Base-by-base conservation (phyloP, 2,888 invertebrate genomes). In the Xanthorhoe spadicearia region DNA sequence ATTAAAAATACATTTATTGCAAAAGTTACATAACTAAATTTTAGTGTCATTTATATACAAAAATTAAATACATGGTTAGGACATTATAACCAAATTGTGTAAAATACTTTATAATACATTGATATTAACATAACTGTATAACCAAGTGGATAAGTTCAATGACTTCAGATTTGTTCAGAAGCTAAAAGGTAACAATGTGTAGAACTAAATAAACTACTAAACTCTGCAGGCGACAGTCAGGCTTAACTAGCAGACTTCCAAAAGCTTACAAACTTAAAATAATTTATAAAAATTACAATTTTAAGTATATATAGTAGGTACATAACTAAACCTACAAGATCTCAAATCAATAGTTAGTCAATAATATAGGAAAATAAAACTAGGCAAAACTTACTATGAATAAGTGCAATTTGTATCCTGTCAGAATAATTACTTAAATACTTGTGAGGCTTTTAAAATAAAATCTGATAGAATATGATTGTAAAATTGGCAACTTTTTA, bases 1-100 rank as follows among this genome's bases (percentile, higher is more conserved):
- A 93, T 87, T 93, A 92, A 93, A 92, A 93, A 93, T 92, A 92
- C 92, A 87, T 93, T 92, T 91, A 92, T 92, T 92, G 92, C 90
- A 87, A 90, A 91, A 89, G 83, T 86, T 91, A 89, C 87, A 87
- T 88, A 87, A 84, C 90, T 91, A 91, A 85, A 86, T 86, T 87
- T 86, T 83, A 87, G 88, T 90, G 92, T 90, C 87, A 87, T 86
- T 87, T 90, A 92, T 92, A 92, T 92, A 93, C 91, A 93, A 88
- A 91, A 89, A 90, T 87, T 87, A 86, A 92, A 90, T 89, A 90
- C 82, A 87, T 83, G 78, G 76, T 79, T 79, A 80, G 76, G 77
- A 78, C 78, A 84, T 75, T 78, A 73, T 79, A 85, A 84, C 74
- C 74, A 83, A 87, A 80, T 80, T 76, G 80, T 83, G 81, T 83